phyloP scores from a whole-genome alignment of 2,797 vertebrate species.

The Pempheris klunzingeri region DNA sequence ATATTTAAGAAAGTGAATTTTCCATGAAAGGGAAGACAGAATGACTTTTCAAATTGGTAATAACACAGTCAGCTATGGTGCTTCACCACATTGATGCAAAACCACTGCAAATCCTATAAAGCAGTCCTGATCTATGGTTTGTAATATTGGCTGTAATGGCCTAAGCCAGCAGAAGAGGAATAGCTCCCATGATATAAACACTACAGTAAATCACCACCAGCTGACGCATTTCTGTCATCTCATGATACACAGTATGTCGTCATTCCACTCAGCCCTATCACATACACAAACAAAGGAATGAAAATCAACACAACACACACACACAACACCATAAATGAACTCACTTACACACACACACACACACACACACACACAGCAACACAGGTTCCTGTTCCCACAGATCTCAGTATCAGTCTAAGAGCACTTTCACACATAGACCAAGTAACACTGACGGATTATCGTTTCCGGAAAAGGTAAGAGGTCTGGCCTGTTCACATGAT shows the following conservation, averaged over 20 bases:
- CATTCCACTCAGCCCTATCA: background rate
- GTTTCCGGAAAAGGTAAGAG: slow-evolving; percentile 55
- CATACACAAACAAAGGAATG: slow-evolving; percentile 17
- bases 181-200: background rate
- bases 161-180: background rate
- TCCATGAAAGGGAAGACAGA: background rate
- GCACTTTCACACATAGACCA: slow-evolving; percentile 51
- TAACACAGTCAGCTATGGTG: background rate
- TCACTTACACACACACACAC: slow-evolving; percentile 5
- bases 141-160: background rate
- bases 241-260: background rate
- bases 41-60: no score
- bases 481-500: slow-evolving; percentile 46
- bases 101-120: background rate
- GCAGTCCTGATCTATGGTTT: background rate
- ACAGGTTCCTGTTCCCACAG: slow-evolving; percentile 69
- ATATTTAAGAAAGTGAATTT: background rate
- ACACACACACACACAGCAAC: background rate
- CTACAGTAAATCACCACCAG: background rate
- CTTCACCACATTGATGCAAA: background rate
- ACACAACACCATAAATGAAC: background rate
- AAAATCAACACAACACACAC: slow-evolving; percentile 24
- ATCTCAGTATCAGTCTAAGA: slow-evolving; percentile 69
- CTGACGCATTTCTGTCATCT: background rate
- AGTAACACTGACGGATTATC: slow-evolving; percentile 52